Evolutionary conservation across 2,888 invertebrate species (phyloP), one percentile per base, ranked within the genome.

Genomic region (Iselma pallidipennis): DNA sequence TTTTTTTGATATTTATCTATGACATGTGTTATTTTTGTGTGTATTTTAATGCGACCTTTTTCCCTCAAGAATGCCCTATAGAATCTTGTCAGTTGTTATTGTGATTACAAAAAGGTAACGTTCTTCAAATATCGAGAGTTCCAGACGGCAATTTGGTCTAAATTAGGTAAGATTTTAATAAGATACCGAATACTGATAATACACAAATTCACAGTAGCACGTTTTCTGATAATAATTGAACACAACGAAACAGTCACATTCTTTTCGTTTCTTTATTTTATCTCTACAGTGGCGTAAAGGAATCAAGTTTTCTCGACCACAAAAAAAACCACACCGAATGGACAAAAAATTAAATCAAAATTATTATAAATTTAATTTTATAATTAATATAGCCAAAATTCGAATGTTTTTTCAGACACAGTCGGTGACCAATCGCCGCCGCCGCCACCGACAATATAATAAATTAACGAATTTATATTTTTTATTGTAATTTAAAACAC

Each of bases 151-250:
- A 69, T 69, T 65, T 63, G 63, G 66, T 48, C 64, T 62, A 66
- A 68, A 70, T 70, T 68, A 68, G 65, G 59, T 55, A 52, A 52
- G 53, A 53, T 59, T 55, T 21, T 42, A 42, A 53, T 59, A 42
- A 42, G 68, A 70, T 70, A 59, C 49, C 23, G 55, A 59, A 52
- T 63, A 52, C 16, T 56, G 70, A 68, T 68, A 68, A 67, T 29
- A 42, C 49, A 21, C 21, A 14, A 12, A 29, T n/a, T 29, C 29
- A 26, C 21, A 7, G 49, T 52, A 52, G 31, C 21, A 12, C 21
- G 12, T 10, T 50, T 50, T 25, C 2, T 50, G n/a, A n/a, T n/a
- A n/a, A n/a, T n/a, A n/a, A n/a, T n/a, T n/a, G n/a, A n/a, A n/a
- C n/a, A n/a, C n/a, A n/a, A n/a, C n/a, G n/a, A n/a, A n/a, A n/a